These are phyloP conservation scores for Eupithecia vulgata DNA, from an alignment of 2,888 invertebrate species.

Conservation along the genomic window DNA sequence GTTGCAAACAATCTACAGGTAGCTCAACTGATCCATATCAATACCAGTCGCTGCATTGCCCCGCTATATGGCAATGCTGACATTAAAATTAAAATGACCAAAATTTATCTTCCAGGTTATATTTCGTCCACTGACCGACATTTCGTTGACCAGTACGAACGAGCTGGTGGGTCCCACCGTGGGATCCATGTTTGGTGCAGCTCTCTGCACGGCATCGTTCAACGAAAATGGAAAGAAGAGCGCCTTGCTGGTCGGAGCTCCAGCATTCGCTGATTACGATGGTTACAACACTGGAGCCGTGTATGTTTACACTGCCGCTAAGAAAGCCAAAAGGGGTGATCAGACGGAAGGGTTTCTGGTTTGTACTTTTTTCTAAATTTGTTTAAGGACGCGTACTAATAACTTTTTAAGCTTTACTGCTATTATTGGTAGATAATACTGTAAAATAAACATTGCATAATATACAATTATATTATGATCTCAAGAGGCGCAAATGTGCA, in stretches of 20 bases:
- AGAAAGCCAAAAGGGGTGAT: no score
- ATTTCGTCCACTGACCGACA: not conserved
- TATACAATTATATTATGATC: no score
- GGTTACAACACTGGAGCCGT: constrained; percentile 82
- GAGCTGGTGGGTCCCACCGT: constrained; percentile 44
- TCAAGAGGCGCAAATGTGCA: no score
- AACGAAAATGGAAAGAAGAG: constrained; percentile 56
- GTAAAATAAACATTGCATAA: no score
- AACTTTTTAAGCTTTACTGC: no score
- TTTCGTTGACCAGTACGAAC: not conserved
- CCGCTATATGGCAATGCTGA: no score
- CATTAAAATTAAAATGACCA: no score
- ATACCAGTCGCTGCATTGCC: no score
- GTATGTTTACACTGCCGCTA: constrained; percentile 67
- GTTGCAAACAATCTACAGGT: no score
- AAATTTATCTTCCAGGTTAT: constrained; percentile 1
- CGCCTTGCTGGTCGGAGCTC: constrained; percentile 86
- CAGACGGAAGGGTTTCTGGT: not conserved
- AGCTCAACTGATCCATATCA: no score
- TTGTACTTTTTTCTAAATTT: not conserved
- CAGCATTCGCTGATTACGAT: constrained; percentile 58
- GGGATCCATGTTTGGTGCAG: constrained; percentile 85
- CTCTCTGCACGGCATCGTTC: constrained; percentile 75
- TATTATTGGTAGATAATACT: no score
- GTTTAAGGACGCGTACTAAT: no score